phyloP scores from a whole-genome alignment of 2,797 vertebrate species.

The Triplophysa yarkandensis region DNA sequence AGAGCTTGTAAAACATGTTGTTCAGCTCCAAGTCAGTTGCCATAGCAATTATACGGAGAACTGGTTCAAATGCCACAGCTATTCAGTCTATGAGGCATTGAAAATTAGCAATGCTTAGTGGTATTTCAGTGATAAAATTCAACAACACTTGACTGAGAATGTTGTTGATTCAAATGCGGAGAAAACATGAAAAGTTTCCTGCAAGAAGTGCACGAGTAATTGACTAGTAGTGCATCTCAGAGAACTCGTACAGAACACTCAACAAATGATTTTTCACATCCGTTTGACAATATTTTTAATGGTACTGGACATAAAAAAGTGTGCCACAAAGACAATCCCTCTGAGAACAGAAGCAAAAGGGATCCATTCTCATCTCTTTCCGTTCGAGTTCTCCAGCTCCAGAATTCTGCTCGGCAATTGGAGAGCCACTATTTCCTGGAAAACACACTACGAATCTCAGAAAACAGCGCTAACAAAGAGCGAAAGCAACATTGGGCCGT shows the following conservation, averaged over 20 bases:
- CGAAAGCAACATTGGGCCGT: conserved; percentile 47
- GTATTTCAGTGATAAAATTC: neutral
- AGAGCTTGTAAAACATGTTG: conserved; percentile 12
- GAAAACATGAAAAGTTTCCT: neutral
- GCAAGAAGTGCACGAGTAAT: neutral
- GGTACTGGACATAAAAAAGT: neutral
- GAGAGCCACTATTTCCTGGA: conserved; percentile 22
- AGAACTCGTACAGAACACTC: neutral
- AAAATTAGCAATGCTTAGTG: neutral
- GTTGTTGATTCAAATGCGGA: neutral
- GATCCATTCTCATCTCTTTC: conserved; percentile 49
- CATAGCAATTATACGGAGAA: conserved; percentile 19
- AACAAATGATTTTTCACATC: neutral
- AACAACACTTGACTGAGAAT: neutral
- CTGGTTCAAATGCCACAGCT: conserved; percentile 9
- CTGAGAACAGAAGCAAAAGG: conserved; percentile 19
- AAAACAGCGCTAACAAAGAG: conserved; percentile 59
- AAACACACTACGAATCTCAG: conserved; percentile 48
- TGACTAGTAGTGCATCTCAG: neutral
- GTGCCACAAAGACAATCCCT: conserved; percentile 25
- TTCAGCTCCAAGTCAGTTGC: conserved; percentile 29
- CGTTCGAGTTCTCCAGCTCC: conserved; percentile 33
- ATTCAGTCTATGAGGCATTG: neutral
- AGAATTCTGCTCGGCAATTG: conserved; percentile 33
- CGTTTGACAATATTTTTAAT: neutral